Evolutionary conservation across 2,888 invertebrate genomes (phyloP).

Genomic region (Microplitis manilae): DNA sequence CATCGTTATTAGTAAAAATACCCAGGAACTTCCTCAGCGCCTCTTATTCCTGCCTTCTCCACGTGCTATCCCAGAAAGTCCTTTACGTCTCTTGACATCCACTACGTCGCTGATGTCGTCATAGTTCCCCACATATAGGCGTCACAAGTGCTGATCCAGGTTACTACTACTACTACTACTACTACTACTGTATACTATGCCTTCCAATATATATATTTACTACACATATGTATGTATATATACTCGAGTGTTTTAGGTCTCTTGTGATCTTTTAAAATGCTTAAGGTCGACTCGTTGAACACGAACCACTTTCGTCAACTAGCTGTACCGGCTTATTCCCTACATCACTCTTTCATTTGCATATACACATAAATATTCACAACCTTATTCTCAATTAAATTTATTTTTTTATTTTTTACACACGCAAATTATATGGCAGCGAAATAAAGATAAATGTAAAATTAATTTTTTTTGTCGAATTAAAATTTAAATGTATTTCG

Average conservation of each 20-base stretch:
- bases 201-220: too few species aligned
- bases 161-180: not conserved
- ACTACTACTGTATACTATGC: not conserved
- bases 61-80: constrained; percentile 33
- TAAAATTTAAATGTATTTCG: not conserved
- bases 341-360: not conserved
- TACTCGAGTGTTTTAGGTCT: not conserved
- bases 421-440: not conserved
- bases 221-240: not conserved
- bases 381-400: not conserved
- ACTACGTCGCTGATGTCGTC: not conserved
- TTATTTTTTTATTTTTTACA: not conserved
- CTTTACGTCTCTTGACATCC: not conserved
- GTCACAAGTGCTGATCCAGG: not conserved
- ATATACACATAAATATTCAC: constrained; percentile 6
- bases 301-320: constrained; percentile 3
- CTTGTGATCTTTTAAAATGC: constrained; percentile 3
- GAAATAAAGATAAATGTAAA: too few species aligned
- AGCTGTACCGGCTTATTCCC: not conserved
- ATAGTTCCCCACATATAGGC: constrained; percentile 2
- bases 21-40: constrained; percentile 14
- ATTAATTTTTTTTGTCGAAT: not conserved
- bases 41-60: constrained; percentile 11
- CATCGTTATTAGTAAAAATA: constrained; percentile 33
- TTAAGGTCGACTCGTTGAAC: constrained; percentile 1